These are phyloP conservation scores for Empidonax alnorum DNA, from an alignment of 2,113 vertebrate species.

Conservation along the genomic window DNA sequence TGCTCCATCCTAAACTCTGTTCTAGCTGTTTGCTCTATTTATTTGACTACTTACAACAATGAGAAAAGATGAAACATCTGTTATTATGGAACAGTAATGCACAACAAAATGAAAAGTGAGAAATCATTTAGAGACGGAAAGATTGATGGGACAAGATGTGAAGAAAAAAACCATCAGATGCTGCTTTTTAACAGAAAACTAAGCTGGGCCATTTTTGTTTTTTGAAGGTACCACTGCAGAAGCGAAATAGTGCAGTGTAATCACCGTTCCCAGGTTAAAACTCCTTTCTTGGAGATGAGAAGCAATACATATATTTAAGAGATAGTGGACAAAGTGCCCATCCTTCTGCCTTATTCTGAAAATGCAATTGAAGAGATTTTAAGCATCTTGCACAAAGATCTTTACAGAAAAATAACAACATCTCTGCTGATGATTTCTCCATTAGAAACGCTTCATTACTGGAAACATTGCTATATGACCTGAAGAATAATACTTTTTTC, in stretches of 20 bases:
- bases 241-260: slow-evolving; percentile 37
- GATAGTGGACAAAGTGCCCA: background rate
- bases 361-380: slow-evolving; percentile 42
- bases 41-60: background rate
- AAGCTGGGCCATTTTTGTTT: background rate
- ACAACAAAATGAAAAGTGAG: background rate
- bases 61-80: background rate
- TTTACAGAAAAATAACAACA: slow-evolving; percentile 35
- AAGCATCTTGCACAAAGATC: slow-evolving; percentile 13
- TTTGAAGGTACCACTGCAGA: background rate
- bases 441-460: slow-evolving; percentile 48
- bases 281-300: slow-evolving; percentile 6
- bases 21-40: background rate
- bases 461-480: slow-evolving; percentile 39
- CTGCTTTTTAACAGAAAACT: background rate
- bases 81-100: background rate
- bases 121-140: background rate
- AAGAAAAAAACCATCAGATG: background rate
- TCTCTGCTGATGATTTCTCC: slow-evolving; percentile 40
- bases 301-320: slow-evolving; percentile 27
- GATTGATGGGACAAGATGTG: background rate
- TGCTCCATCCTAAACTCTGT: background rate
- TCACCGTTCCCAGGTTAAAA: slow-evolving; percentile 3
- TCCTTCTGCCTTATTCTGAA: slow-evolving; percentile 20
- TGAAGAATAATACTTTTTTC: slow-evolving; percentile 23